A percentile compares a stretch with the other conserved stretches of the same genome.
These are phyloP conservation scores for Pachycephus smyrnensis DNA, from an alignment of 2,888 invertebrate genomes.

Conservation along the genomic window DNA sequence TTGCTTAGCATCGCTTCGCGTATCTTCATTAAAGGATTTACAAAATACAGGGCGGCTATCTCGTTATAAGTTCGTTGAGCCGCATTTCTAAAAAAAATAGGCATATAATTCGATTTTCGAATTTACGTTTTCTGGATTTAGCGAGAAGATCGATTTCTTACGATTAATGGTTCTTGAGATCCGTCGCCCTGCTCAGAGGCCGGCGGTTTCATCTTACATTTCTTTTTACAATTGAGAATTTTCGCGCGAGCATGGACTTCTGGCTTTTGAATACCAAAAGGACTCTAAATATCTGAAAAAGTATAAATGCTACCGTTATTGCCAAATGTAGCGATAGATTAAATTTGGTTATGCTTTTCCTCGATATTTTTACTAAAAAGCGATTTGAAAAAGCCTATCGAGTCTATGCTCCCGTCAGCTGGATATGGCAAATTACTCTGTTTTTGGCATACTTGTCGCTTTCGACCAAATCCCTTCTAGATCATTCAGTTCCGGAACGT, in stretches of 20 bases:
- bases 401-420: conserved; percentile 16
- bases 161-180: not conserved
- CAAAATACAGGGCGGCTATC: conserved; percentile 42
- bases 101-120: conserved; percentile 30
- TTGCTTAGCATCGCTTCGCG: conserved; percentile 57
- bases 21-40: conserved; percentile 45
- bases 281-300: not conserved
- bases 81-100: conserved; percentile 47
- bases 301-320: not conserved
- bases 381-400: conserved; percentile 5
- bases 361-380: not conserved
- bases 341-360: conserved; percentile 4
- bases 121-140: conserved; percentile 9
- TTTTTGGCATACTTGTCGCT: conserved; percentile 36
- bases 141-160: not conserved
- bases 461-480: conserved; percentile 2
- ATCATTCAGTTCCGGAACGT: not conserved
- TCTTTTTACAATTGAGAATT: not conserved
- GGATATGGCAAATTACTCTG: conserved; percentile 39
- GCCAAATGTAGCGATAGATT: conserved; percentile 5
- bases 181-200: not conserved
- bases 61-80: conserved; percentile 36
- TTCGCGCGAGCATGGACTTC: not conserved
- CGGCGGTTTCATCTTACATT: not conserved
- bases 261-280: not conserved